phyloP scores from a whole-genome alignment of 2,113 vertebrate species.

The Siphamia tubifer region DNA sequence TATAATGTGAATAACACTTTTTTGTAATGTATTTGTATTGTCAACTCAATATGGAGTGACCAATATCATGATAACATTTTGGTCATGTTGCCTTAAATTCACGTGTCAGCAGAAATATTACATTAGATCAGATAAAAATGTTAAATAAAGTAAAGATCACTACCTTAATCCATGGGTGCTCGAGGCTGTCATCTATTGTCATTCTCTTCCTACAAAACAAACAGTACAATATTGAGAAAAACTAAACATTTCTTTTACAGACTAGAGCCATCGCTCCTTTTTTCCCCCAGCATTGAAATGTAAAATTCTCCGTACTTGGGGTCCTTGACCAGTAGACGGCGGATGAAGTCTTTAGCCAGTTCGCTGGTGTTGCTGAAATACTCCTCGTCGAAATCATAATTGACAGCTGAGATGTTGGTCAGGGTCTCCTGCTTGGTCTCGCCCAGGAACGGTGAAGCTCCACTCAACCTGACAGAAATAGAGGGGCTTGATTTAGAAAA shows the following conservation, averaged over 20 bases:
- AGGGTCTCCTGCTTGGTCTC: conserved; percentile 97
- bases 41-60: no score
- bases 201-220: conserved; percentile 87
- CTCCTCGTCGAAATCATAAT: conserved; percentile 97
- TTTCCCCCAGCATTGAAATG: no score
- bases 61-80: no score
- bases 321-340: conserved; percentile 93
- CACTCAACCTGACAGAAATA: conserved; percentile 82
- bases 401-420: conserved; percentile 96
- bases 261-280: background rate
- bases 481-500: background rate
- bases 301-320: conserved; percentile 84
- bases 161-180: conserved; percentile 98
- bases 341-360: conserved; percentile 97
- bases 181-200: conserved; percentile 93
- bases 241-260: background rate
- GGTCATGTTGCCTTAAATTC: background rate
- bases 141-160: background rate
- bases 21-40: no score
- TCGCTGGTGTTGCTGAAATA: conserved; percentile 97
- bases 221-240: conserved; percentile 1
- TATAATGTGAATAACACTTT: no score
- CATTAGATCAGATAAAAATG: background rate
- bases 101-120: background rate
- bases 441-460: conserved; percentile 93